Base-by-base conservation (phyloP, 1,140 invertebrate genomes). In the Fopius arisanus region DNA sequence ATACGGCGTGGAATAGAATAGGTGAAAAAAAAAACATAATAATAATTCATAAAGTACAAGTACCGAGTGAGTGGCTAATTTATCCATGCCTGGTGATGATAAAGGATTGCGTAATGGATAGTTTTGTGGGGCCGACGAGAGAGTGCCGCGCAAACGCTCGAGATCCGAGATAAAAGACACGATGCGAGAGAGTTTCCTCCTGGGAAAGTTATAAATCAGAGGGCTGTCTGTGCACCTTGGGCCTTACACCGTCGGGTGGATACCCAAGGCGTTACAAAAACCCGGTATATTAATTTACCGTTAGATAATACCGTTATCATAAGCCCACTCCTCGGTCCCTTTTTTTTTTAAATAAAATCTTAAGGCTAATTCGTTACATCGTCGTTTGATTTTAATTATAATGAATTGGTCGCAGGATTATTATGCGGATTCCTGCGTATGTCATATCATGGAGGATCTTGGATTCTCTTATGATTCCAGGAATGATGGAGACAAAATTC, bases 21-120 rank as follows among this genome's bases (percentile, higher is more conserved):
- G 14, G 1, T 12, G 1, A 48, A 48, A 48, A 12, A 48, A 48
- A 48, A 48, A 48, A 48, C 2, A 19, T 7, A 48, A 48, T 16
- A 48, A 40, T 63, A 43, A 31, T 63, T 48, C 37, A 23, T 2
- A 51, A 28, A 10, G n/a, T 41, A 19, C 43, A 59, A 59, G 54
- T 28, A 59, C 54, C 19, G 7, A 26, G 2, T 59, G 54, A 59
- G 70, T 66, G 51, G n/a, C 62, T 66, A 51, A 66, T 72, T 66
- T 80, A 82, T 82, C 75, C 77, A 78, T 37, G 79, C 73, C 76
- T 59, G 21, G 54, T 14, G 54, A 59, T 80, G 79, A 83, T 83
- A 82, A 82, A 83, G 78, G 73, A 79, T 81, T 81, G 81, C 77
- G 78, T 79, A 81, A 82, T 74, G 77, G 75, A 82, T 80, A 77